Base-by-base conservation (phyloP, 2,797 vertebrate species). In the Oryzias dopingdopingensis region DNA sequence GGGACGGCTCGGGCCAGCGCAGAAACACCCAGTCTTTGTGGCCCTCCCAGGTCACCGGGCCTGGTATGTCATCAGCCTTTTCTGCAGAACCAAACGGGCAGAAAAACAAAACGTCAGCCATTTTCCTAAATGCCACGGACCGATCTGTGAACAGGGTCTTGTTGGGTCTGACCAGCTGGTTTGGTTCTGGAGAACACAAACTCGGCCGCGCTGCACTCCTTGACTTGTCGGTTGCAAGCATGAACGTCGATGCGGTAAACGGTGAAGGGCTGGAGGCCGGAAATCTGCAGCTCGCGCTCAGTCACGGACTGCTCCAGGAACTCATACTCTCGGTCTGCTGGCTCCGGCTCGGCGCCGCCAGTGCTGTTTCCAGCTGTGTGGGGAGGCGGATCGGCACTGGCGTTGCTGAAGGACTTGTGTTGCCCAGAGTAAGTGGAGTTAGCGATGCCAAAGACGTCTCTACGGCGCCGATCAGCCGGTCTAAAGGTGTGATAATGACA, bases 171-270 rank as follows among this genome's bases (percentile, higher is more conserved):
- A 99, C 97, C 96, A 93, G 94, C 95, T 2, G 96, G 95, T 85
- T 94, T 96, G 60, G 97, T 99, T 78, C 97, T 93, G 41, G 96
- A 96, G 72, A 97, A 96, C 69, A 98, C 94, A 0, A 98, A 99
- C 83, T 95, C 95, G 0, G 96, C 94, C 0, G 95, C 95, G 0
- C 97, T 98, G 73, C 97, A 99, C 70, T 95, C 92, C 16, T 91
- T 91, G 0, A 96, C 94, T 79, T 96, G 96, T 0, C 94, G 92
- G 70, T 98, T 98, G 79, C 97, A 99, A 63, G 96, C 97, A 56
- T 99, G 97, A 26, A 99, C 93, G 63, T 99, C 96, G 0, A 99
- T 95, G 70, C 95, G 95, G 86, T 99, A 99, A 10, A 97, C 89
- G 0, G 96, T 98, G 64, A 99, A 99, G 0, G 96, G 95, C 80